These are phyloP conservation scores for Chaetodon trifasciatus DNA, from an alignment of 2,797 vertebrate species.

Conservation along the genomic window DNA sequence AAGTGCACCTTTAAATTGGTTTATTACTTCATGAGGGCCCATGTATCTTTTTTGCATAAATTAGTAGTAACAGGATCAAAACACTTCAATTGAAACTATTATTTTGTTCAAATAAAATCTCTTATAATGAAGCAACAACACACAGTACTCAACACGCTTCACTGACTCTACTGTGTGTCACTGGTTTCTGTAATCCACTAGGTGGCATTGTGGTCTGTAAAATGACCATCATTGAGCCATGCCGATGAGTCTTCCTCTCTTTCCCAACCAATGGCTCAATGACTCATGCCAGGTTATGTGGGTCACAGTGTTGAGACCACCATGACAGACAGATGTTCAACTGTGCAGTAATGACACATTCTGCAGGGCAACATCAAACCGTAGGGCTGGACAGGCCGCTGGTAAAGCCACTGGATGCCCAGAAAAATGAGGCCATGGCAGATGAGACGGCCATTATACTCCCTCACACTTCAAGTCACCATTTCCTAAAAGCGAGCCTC, in stretches of 20 bases:
- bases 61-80: background rate
- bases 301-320: constrained; percentile 50
- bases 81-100: background rate
- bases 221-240: background rate
- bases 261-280: constrained; percentile 14
- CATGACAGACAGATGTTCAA: constrained; percentile 40
- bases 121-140: background rate
- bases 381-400: constrained; percentile 19
- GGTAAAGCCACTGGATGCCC: constrained; percentile 19
- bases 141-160: background rate
- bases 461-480: constrained; percentile 36
- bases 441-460: constrained; percentile 23
- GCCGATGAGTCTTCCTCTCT: constrained; percentile 8
- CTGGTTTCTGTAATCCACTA: constrained; percentile 61
- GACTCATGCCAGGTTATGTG: constrained; percentile 57
- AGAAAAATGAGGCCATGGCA: constrained; percentile 49
- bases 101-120: background rate
- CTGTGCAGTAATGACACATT: constrained; percentile 17
- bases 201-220: constrained; percentile 69
- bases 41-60: background rate
- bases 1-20: background rate
- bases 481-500: constrained; percentile 53
- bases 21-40: no score
- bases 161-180: background rate
- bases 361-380: constrained; percentile 13